Evolutionary conservation across 2,797 vertebrate genomes (phyloP).

Genomic region (Pyrocephalus nanus): DNA sequence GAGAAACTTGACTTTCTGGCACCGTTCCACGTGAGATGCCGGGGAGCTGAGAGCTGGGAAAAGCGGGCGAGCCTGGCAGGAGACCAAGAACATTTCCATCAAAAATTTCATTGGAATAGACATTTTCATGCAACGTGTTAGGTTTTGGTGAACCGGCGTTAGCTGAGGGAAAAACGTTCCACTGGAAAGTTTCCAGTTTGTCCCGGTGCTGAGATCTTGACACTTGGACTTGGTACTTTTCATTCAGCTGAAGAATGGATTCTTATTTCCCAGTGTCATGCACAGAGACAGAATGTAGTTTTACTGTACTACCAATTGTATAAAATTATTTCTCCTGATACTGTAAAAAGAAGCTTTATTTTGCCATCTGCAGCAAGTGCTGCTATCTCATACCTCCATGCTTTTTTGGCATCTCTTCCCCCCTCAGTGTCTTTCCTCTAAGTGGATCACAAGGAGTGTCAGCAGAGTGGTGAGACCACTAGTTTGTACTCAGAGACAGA

Average conservation of each 20-base stretch:
- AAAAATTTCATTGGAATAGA: conserved; percentile 70
- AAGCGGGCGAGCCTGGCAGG: conserved; percentile 50
- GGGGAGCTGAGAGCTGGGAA: conserved; percentile 62
- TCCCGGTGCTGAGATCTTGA: conserved; percentile 13
- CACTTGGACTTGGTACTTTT: conserved; percentile 5
- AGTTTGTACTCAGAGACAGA: background rate
- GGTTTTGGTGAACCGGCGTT: conserved; percentile 58
- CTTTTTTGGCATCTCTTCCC: background rate
- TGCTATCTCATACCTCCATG: background rate
- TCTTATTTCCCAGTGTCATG: conserved; percentile 22
- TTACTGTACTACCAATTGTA: background rate
- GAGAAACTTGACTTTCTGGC: conserved; percentile 69
- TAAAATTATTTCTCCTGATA: background rate
- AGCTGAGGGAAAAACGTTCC: conserved; percentile 67
- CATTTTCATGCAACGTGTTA: conserved; percentile 66
- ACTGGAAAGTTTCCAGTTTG: conserved; percentile 56
- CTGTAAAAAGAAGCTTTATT: background rate
- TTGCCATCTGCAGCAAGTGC: background rate
- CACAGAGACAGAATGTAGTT: background rate
- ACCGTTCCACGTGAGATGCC: conserved; percentile 25
- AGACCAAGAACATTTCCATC: conserved; percentile 65
- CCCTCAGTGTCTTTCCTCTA: background rate
- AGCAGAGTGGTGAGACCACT: background rate
- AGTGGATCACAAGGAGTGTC: background rate
- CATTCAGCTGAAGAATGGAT: conserved; percentile 15